Percentiles rank a stretch among this genome's conserved stretches.
Evolutionary conservation across 2,797 vertebrate genomes (phyloP).

Genomic region (Chelon auratus): DNA sequence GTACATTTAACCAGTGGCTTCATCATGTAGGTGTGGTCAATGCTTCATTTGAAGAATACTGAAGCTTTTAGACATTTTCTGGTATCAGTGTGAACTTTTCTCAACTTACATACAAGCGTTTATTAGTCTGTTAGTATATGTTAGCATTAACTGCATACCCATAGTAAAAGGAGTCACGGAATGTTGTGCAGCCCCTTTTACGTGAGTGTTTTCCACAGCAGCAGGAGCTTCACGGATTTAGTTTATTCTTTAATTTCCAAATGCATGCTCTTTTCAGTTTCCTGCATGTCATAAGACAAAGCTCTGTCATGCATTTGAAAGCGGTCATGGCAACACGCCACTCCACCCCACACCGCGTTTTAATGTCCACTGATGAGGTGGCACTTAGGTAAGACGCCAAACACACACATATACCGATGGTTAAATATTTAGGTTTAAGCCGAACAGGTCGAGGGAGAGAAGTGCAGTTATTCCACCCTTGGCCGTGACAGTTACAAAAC

Average conservation of each 20-base stretch:
- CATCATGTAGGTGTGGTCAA: not conserved
- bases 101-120: not conserved
- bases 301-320: constrained; percentile 79
- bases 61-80: constrained; percentile 14
- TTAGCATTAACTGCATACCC: not conserved
- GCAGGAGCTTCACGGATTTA: constrained; percentile 12
- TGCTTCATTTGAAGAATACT: constrained; percentile 44
- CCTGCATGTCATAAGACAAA: constrained; percentile 87
- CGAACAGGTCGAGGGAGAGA: not conserved
- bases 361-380: constrained; percentile 82
- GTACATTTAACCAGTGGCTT: no score
- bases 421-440: not conserved
- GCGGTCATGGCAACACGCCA: constrained; percentile 51
- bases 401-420: constrained; percentile 6
- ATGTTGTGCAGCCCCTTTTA: not conserved
- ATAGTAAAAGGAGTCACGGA: not conserved
- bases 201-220: constrained; percentile 39
- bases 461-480: constrained; percentile 28
- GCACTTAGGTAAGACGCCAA: constrained; percentile 84
- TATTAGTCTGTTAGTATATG: not conserved
- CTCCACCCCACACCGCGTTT: constrained; percentile 70
- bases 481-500: constrained; percentile 11
- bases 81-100: constrained; percentile 5
- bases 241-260: constrained; percentile 25
- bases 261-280: constrained; percentile 76